Conservation (phyloP, 2,888 invertebrate genomes). For the Chrysolina haemoptera region DNA sequence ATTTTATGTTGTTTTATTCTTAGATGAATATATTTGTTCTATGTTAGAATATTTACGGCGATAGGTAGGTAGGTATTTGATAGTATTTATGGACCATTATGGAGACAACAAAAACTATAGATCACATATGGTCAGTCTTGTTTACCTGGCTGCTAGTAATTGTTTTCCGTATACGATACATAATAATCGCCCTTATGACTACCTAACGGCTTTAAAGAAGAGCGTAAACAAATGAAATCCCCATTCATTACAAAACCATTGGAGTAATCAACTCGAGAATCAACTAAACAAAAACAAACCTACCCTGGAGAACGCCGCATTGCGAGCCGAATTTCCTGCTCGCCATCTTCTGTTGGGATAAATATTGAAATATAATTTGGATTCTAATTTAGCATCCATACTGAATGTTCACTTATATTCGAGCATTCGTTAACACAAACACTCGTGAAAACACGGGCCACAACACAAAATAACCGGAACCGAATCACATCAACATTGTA, state of each 20-base stretch:
- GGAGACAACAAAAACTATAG: too few relatives aligned
- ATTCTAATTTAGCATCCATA: slow-evolving; percentile 42
- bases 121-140: too few relatives aligned
- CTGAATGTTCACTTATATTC: not conserved
- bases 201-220: not conserved
- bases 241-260: not conserved
- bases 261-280: too few relatives aligned
- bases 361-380: slow-evolving; percentile 40
- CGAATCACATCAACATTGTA: not conserved
- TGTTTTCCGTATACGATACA: not conserved
- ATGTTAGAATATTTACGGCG: too few relatives aligned
- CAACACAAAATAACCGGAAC: not conserved
- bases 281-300: slow-evolving; percentile 18
- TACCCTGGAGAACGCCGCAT: slow-evolving; percentile 33
- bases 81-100: too few relatives aligned
- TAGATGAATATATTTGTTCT: too few relatives aligned
- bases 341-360: slow-evolving; percentile 44
- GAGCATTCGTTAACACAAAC: not conserved
- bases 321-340: slow-evolving; percentile 30
- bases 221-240: not conserved
- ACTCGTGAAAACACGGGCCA: not conserved
- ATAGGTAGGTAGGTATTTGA: too few relatives aligned
- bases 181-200: too few relatives aligned
- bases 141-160: not conserved
- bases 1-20: too few relatives aligned